These are phyloP conservation scores for Notarius quadriscutis DNA, from an alignment of 2,113 vertebrate species.

Conservation along the genomic window DNA sequence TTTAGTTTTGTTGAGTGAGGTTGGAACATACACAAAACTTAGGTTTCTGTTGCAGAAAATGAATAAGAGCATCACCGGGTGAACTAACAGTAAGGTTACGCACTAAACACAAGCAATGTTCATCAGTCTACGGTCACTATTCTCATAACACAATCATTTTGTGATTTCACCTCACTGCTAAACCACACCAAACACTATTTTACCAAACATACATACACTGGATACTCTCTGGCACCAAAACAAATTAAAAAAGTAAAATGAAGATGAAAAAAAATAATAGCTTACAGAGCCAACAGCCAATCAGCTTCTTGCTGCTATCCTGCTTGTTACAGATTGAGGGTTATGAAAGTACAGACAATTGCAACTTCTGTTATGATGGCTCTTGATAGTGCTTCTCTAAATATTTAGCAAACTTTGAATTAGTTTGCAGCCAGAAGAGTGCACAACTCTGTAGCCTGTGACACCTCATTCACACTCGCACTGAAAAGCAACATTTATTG, in stretches of 20 bases:
- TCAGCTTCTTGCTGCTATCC: not conserved
- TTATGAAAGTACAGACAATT: not conserved
- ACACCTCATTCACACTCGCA: too few species aligned
- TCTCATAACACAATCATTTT: not conserved
- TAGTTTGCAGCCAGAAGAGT: too few species aligned
- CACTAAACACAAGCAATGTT: not conserved
- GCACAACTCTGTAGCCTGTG: too few species aligned
- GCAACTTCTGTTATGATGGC: not conserved
- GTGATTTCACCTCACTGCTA: not conserved
- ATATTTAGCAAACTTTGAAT: not conserved
- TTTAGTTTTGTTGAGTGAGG: too few species aligned
- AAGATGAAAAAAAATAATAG: not conserved
- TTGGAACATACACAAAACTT: not conserved
- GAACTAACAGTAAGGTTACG: not conserved
- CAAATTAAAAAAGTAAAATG: not conserved
- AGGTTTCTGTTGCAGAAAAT: too few species aligned
- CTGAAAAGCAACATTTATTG: too few species aligned
- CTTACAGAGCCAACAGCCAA: not conserved
- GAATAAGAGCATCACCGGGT: too few species aligned
- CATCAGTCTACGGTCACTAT: not conserved
- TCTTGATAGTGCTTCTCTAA: not conserved
- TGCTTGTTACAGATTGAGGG: not conserved
- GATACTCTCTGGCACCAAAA: not conserved
- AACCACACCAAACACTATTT: not conserved
- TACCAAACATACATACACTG: not conserved